Percentiles rank a stretch among this genome's conserved stretches.
phyloP scores from a whole-genome alignment of 2,113 vertebrate species.

The Dermatemys mawii region DNA sequence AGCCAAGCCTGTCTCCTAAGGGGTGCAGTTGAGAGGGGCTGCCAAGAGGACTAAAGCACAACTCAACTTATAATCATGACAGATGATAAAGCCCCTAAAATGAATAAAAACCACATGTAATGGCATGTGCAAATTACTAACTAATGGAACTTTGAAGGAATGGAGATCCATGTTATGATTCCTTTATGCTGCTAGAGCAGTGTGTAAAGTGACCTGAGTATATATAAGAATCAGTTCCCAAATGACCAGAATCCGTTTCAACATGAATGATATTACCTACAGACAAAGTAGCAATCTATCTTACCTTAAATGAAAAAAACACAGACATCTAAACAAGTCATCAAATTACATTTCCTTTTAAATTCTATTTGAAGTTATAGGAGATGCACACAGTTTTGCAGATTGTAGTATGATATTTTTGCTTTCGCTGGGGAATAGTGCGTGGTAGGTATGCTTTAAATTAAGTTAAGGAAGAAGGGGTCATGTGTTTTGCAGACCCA shows the following conservation, averaged over 20 bases:
- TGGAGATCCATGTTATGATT: background rate
- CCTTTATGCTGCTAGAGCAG: background rate
- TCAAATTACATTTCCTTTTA: background rate
- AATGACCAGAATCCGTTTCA: background rate
- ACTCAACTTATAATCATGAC: background rate
- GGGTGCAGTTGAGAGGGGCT: background rate
- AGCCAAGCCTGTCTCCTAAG: background rate
- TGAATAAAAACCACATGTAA: background rate
- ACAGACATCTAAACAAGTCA: background rate
- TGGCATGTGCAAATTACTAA: background rate
- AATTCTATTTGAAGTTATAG: background rate
- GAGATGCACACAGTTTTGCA: background rate
- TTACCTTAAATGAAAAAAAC: background rate
- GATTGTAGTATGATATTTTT: background rate
- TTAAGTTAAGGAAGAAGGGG: background rate
- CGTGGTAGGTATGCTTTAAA: background rate
- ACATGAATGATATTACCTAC: background rate
- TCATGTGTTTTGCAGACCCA: fast-evolving
- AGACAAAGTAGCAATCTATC: background rate
- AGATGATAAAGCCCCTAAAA: background rate
- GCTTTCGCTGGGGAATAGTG: background rate
- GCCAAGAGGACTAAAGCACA: background rate
- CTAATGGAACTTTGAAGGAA: background rate
- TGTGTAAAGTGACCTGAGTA: background rate
- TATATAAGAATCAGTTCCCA: background rate